Evolutionary conservation across 2,113 vertebrate species (phyloP), one percentile per base, ranked within the genome.

Genomic region (Indicator maculatus): DNA sequence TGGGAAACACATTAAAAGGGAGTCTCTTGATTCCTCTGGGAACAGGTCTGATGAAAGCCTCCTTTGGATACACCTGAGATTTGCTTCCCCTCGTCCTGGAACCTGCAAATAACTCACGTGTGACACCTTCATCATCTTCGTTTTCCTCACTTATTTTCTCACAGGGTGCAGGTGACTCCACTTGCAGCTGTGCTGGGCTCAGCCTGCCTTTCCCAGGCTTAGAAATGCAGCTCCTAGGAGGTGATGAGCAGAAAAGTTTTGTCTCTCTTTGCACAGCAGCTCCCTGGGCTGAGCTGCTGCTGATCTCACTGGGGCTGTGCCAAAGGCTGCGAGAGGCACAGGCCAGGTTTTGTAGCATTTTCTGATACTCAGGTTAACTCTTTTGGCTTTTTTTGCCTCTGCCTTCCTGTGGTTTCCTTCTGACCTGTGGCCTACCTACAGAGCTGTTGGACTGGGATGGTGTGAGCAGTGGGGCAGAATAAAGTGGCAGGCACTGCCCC

Each of bases 321-420:
- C 97, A 98, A 97, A 97, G 96, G 74, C 89, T 93, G 86, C 90
- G 93, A 95, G 81, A 97, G 96, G 92, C 60, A 55, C 95, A 93
- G 26, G 15, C 27, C 76, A 20, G 24, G 70, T 96, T 91, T 86
- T 97, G 97, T 97, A 97, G 96, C 93, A 96, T 96, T 96, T 93
- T 90, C 85, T 82, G 74, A 95, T 93, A 95, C 97, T 98, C 97
- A 98, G 97, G 97, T 97, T 96, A 88, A 93, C 79, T 73, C 76
- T 60, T 91, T 28, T 24, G 10, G 1, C 7, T 36, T 36, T 73
- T 26, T 36, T 21, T 6, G 1, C 41, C 71, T 71, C 76, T 93
- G 81, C 80, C 76, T 83, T 81, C 58, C 70, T 52, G 6, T 70
- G 8, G 16, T 64, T 79, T 41, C 59, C 81, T 70, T 87, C 90